These are phyloP conservation scores for Crenichthys baileyi DNA, from an alignment of 2,797 vertebrate genomes.

Conservation along the genomic window DNA sequence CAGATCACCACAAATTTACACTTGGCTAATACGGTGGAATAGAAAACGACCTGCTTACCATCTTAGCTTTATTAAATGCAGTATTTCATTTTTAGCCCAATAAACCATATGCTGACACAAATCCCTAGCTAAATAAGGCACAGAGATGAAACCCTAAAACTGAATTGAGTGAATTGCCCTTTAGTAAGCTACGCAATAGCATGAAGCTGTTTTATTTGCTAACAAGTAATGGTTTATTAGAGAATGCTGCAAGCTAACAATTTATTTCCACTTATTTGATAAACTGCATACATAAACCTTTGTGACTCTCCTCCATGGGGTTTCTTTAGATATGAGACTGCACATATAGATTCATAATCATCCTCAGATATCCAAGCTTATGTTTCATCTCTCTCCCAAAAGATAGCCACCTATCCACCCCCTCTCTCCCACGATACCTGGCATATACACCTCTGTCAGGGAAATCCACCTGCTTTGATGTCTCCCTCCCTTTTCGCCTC, in stretches of 20 bases:
- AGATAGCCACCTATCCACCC: constrained; percentile 34
- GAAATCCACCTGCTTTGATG: constrained; percentile 74
- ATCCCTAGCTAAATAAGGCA: constrained; percentile 34
- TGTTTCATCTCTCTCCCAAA: constrained; percentile 53
- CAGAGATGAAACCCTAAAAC: constrained; percentile 19
- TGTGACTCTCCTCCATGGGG: constrained; percentile 27
- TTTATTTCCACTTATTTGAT: constrained; percentile 41
- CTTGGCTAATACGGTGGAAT: constrained; percentile 44
- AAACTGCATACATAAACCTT: constrained; percentile 48
- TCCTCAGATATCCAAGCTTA: constrained; percentile 44
- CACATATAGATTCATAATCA: constrained; percentile 24
- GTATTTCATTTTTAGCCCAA: constrained; percentile 45
- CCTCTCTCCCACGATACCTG: constrained; percentile 60
- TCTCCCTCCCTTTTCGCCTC: constrained; percentile 25
- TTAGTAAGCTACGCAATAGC: constrained; percentile 44
- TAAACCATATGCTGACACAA: constrained; percentile 49
- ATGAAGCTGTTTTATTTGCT: constrained; percentile 48
- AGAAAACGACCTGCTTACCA: constrained; percentile 45
- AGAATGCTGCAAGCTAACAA: constrained; percentile 30
- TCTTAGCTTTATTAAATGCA: constrained; percentile 37
- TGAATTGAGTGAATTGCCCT: constrained; percentile 9
- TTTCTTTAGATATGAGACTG: constrained; percentile 20
- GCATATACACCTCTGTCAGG: constrained; percentile 64
- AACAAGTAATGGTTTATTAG: constrained; percentile 40
- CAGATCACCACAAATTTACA: constrained; percentile 40